A percentile compares a stretch with the other conserved stretches of the same genome.
Evolutionary conservation across 2,888 invertebrate genomes (phyloP).

Genomic region (Catocala nupta): DNA sequence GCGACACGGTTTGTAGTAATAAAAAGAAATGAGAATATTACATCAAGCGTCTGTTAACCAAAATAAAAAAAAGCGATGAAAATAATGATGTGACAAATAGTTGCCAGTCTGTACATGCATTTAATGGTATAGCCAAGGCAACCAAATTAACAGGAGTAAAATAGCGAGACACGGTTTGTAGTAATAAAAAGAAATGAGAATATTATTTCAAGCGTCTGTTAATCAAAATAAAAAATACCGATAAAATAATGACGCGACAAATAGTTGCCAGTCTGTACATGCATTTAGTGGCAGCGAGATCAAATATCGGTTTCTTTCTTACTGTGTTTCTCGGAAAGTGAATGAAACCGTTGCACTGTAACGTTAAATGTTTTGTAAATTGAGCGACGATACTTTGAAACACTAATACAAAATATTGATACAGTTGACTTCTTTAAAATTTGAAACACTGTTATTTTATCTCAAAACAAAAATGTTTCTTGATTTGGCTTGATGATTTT

Average conservation of each 20-base stretch:
- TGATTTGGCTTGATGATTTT: too few species aligned
- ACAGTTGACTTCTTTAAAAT: conserved; percentile 4
- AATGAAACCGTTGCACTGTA: conserved; percentile 30
- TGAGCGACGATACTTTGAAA: conserved; percentile 18
- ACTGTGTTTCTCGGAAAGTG: conserved; percentile 30
- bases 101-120: conserved; percentile 8
- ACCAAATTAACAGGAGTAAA: too few species aligned
- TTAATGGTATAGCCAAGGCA: conserved; percentile 1
- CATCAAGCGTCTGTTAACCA: too few species aligned
- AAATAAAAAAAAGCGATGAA: too few species aligned
- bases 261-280: conserved; percentile 14
- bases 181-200: too few species aligned
- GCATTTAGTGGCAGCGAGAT: conserved; percentile 15
- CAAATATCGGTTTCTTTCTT: conserved; percentile 33
- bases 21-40: too few species aligned
- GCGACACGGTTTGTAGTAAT: too few species aligned
- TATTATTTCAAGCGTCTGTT: too few species aligned
- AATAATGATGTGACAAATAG: conserved; percentile 11
- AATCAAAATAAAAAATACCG: too few species aligned
- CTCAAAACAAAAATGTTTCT: too few species aligned
- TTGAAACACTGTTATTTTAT: neutral
- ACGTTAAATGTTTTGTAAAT: conserved; percentile 30
- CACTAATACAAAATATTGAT: conserved; percentile 10
- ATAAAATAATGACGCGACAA: conserved; percentile 4
- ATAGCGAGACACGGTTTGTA: too few species aligned